phyloP scores from a whole-genome alignment of 2,113 vertebrate genomes.

The Poeciliopsis occidentalis region DNA sequence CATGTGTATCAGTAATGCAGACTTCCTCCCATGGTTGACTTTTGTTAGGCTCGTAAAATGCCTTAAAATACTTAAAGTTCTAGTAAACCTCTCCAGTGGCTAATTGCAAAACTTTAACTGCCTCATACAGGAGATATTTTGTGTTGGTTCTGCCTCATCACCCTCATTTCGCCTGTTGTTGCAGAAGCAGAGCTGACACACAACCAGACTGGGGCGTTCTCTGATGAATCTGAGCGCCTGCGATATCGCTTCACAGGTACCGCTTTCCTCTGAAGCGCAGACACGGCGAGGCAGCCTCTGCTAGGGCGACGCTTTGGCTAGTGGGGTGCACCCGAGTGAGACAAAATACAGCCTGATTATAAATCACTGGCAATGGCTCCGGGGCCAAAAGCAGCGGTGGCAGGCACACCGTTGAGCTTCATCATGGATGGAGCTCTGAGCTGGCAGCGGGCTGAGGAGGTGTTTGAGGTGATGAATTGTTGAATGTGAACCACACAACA shows the following conservation, averaged over 20 bases:
- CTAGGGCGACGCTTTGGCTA: slow-evolving; percentile 54
- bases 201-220: slow-evolving; percentile 47
- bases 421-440: slow-evolving; percentile 47
- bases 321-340: slow-evolving; percentile 63
- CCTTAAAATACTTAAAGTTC: slow-evolving; percentile 32
- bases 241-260: slow-evolving; percentile 52
- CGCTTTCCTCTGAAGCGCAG: slow-evolving; percentile 65
- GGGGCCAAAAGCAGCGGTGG: slow-evolving; percentile 42
- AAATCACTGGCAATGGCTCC: slow-evolving; percentile 69
- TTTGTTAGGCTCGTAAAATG: slow-evolving; percentile 9
- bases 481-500: slow-evolving; percentile 58
- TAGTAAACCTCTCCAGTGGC: slow-evolving; percentile 32
- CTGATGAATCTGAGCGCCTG: slow-evolving; percentile 50
- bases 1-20: slow-evolving; percentile 5
- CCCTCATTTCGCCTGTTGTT: slow-evolving; percentile 48
- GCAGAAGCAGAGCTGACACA: slow-evolving; percentile 23
- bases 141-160: slow-evolving; percentile 57
- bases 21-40: slow-evolving; percentile 21
- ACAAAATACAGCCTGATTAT: slow-evolving; percentile 70
- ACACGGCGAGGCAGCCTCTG: slow-evolving; percentile 52
- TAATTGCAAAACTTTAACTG: slow-evolving; percentile 52
- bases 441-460: slow-evolving; percentile 59
- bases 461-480: slow-evolving; percentile 68
- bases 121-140: slow-evolving; percentile 24
- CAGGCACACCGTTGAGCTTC: slow-evolving; percentile 55